Evolutionary conservation across 2,888 invertebrate species (phyloP), one percentile per base, ranked within the genome.

Genomic region (Mongoloraphidia duomilia): DNA sequence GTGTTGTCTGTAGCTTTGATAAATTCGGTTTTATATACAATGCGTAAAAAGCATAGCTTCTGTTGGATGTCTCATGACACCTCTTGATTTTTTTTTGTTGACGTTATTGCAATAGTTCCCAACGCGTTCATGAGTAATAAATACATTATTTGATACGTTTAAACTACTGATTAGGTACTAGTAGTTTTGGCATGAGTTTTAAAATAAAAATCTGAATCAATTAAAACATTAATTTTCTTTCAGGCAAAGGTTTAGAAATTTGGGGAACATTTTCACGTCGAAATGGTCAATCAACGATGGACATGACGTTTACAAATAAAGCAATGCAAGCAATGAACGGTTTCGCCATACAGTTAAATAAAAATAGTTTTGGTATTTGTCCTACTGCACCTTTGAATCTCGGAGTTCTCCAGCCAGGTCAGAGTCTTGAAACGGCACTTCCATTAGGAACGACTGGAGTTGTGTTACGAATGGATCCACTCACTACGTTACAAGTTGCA

Each of bases 311-410:
- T 63, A 88, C 88, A 37, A 98, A 98, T 70, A 93, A 91, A 67
- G 97, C 98, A 2, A 94, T 99, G 94, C 53, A 66, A 62, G 84
- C 93, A 11, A 94, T 98, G 91, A 80, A 79, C 59, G 87, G 84
- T 8, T 97, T 98, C 70, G 97, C 97, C 11, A 88, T 99, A 63
- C 97, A 98, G 64, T 82, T 99, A 61, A 99, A 99, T 69, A 97
- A 96, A 69, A 99, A 98, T 71, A 89, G 96, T 68, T 99, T 99
- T 72, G 97, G 97, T 41, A 69, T 98, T 56, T 79, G 84, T 59
- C 96, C 96, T 6, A 80, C 82, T 12, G 79, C 85, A 38, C 89
- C 88, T 0, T 68, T 97, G 52, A 82, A 85, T 60, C 81, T 95
- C 47, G 80, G 84, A 12, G 79, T 86, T 1, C 65, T 94, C 45